phyloP scores from a whole-genome alignment of 2,797 vertebrate species.

The Argyrosomus regius region DNA sequence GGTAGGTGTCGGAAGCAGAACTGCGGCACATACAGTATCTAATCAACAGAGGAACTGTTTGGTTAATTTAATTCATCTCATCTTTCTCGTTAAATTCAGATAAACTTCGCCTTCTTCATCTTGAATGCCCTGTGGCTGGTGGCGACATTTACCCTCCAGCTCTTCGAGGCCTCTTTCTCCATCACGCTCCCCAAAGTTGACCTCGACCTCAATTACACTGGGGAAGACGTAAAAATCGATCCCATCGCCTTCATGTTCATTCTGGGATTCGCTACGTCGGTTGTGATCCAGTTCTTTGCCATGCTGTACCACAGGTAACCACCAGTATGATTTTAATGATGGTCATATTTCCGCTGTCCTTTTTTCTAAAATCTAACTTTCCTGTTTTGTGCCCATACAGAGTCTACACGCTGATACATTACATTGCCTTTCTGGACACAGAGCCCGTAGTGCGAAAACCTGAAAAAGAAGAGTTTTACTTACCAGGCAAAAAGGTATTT shows the following conservation, averaged over 20 bases:
- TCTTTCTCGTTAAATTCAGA: conserved; percentile 53
- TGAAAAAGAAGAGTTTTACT: background rate
- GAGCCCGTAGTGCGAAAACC: conserved; percentile 36
- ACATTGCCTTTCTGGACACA: conserved; percentile 73
- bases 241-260: conserved; percentile 83
- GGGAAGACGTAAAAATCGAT: conserved; percentile 46
- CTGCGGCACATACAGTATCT: fast-evolving
- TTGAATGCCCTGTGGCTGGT: conserved; percentile 79
- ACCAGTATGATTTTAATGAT: background rate
- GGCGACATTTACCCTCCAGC: conserved; percentile 75
- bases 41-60: background rate
- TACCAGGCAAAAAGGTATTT: conserved; percentile 49
- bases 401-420: conserved; percentile 77
- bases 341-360: background rate
- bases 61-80: background rate
- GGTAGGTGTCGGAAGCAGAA: conserved; percentile 32
- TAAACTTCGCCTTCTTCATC: conserved; percentile 80
- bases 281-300: conserved; percentile 80
- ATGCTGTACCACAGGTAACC: conserved; percentile 84
- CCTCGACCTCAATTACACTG: fast-evolving
- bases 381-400: conserved; percentile 42
- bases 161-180: conserved; percentile 25
- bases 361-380: background rate
- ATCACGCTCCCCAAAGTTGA: conserved; percentile 58
- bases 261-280: conserved; percentile 69